Evolutionary conservation across 2,797 vertebrate species (phyloP).

Genomic region (Rhabdophis nuchalis): DNA sequence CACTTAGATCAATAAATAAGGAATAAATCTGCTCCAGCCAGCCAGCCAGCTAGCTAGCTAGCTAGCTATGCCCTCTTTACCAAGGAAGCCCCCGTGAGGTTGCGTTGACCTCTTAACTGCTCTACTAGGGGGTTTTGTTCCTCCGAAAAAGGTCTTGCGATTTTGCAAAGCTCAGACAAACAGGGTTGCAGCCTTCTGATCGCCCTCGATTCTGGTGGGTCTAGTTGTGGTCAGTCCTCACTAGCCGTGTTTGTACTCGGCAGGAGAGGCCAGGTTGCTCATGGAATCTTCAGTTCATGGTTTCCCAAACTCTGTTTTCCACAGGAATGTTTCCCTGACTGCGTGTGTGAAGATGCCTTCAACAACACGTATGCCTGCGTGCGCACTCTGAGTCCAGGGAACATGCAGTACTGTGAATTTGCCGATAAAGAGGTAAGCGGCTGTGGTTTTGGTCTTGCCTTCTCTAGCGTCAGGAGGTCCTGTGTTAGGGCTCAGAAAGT

Average conservation of each 20-base stretch:
- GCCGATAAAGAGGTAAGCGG: constrained; percentile 77
- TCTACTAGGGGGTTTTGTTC: too few relatives aligned
- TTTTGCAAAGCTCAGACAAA: not conserved
- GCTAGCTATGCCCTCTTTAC: not conserved
- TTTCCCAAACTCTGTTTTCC: not conserved
- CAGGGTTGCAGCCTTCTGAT: too few relatives aligned
- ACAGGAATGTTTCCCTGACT: constrained; percentile 85
- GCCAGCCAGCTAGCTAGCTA: not conserved
- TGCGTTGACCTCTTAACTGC: not conserved
- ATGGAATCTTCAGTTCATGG: not conserved
- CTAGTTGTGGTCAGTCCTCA: not conserved
- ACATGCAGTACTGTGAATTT: constrained; percentile 86
- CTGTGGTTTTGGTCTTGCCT: not conserved
- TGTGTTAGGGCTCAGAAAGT: not conserved
- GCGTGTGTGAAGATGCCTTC: constrained; percentile 83
- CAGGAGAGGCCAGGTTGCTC: not conserved
- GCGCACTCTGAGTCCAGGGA: constrained; percentile 68
- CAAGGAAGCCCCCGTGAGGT: not conserved
- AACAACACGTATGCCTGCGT: constrained; percentile 87
- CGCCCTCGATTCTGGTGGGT: not conserved
- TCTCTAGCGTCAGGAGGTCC: too few relatives aligned
- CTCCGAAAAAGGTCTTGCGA: not conserved
- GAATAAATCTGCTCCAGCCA: not conserved
- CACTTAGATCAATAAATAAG: not conserved
- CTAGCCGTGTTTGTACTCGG: too few relatives aligned